Conservation (phyloP, 2,888 invertebrate genomes). For the Aphodius sticticus region DNA sequence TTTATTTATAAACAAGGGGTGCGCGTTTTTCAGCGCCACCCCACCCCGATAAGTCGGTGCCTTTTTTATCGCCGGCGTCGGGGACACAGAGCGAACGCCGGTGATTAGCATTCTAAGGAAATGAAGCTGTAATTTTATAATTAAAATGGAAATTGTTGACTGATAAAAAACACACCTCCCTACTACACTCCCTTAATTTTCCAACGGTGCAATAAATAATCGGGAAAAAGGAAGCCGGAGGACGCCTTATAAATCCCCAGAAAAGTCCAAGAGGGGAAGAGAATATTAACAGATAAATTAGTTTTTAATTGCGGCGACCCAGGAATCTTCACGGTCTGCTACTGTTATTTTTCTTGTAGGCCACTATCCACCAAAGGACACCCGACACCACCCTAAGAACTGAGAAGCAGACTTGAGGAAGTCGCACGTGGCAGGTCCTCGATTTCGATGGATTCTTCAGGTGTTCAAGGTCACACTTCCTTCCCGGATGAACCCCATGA, state of each 20-base stretch:
- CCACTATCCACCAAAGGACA: neutral
- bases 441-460: neutral
- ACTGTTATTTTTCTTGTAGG: neutral
- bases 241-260: neutral
- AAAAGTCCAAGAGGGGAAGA: neutral
- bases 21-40: neutral
- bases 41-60: neutral
- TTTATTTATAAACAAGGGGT: conserved; percentile 4
- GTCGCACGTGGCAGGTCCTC: neutral
- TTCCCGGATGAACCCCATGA: neutral
- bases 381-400: neutral
- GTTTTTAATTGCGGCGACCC: conserved; percentile 21
- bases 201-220: conserved; percentile 21
- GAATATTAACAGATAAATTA: conserved; percentile 17
- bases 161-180: conserved; percentile 44
- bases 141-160: conserved; percentile 47
- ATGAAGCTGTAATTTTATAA: conserved; percentile 42
- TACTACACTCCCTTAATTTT: conserved; percentile 30
- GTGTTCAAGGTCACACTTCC: neutral
- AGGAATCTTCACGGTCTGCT: neutral
- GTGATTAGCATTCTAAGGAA: conserved; percentile 13
- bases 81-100: neutral
- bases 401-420: neutral
- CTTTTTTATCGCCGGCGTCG: conserved; percentile 16
- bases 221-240: conserved; percentile 10